Evolutionary conservation across 2,888 invertebrate species (phyloP).

Genomic region (Nomada goodeniana): DNA sequence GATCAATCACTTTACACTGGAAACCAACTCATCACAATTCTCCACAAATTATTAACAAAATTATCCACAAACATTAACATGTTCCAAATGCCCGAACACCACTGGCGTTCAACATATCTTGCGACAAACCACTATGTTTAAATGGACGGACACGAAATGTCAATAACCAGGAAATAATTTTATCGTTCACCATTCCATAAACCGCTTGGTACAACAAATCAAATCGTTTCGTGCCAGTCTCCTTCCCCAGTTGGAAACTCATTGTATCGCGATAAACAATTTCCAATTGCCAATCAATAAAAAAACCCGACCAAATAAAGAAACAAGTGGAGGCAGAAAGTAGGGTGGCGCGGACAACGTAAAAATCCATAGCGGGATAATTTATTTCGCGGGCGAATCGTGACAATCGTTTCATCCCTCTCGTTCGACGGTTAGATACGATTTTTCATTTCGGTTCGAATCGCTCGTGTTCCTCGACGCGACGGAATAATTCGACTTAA

Average conservation of each 20-base stretch:
- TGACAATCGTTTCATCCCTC: not conserved
- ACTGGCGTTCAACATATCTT: too few species aligned
- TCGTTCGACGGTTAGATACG: not conserved
- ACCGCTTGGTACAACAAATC: not conserved
- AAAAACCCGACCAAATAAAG: not conserved
- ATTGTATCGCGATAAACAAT: not conserved
- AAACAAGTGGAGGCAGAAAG: too few species aligned
- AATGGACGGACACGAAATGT: too few species aligned
- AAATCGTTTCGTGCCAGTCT: not conserved
- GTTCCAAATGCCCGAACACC: too few species aligned
- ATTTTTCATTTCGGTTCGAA: not conserved
- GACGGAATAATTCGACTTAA: constrained; percentile 60
- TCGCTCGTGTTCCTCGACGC: constrained; percentile 9
- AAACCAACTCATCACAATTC: too few species aligned
- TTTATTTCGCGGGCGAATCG: constrained; percentile 6
- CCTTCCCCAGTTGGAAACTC: not conserved
- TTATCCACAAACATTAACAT: too few species aligned
- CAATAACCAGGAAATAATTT: too few species aligned
- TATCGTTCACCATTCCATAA: not conserved
- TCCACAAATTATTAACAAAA: too few species aligned
- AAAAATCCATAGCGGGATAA: not conserved
- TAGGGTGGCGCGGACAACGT: not conserved
- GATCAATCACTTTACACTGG: too few species aligned
- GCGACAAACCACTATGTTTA: too few species aligned
- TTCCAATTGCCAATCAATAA: not conserved